phyloP scores from a whole-genome alignment of 2,888 invertebrate genomes.

The Eudasyphora cyanicolor region DNA sequence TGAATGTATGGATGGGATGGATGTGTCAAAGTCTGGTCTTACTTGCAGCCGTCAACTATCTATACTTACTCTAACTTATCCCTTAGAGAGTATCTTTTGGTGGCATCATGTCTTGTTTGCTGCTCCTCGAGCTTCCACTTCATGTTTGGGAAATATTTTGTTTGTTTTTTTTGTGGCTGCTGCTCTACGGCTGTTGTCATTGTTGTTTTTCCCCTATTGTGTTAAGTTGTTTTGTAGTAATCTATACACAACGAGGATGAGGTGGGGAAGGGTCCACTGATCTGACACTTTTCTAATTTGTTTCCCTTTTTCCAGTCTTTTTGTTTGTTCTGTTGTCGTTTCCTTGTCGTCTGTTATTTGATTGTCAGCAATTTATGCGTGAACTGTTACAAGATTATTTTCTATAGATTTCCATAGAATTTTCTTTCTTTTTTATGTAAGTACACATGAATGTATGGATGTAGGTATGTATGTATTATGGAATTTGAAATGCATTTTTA shows the following conservation, averaged over 20 bases:
- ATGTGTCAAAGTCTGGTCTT: too few species aligned
- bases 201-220: slow-evolving; percentile 6
- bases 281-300: slow-evolving; percentile 44
- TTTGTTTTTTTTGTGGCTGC: background rate
- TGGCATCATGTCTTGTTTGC: slow-evolving; percentile 21
- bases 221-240: background rate
- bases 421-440: too few species aligned
- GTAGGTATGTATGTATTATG: too few species aligned
- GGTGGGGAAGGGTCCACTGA: slow-evolving; percentile 18
- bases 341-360: background rate
- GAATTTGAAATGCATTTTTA: too few species aligned
- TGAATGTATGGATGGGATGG: too few species aligned
- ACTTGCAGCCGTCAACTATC: too few species aligned
- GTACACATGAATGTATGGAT: too few species aligned
- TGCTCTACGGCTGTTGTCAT: background rate
- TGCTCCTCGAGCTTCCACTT: background rate
- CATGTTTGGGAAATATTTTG: slow-evolving; percentile 15
- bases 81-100: too few species aligned
- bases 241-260: background rate
- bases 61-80: too few species aligned
- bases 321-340: slow-evolving; percentile 10
- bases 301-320: slow-evolving; percentile 35
- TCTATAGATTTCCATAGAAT: too few species aligned
- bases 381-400: too few species aligned
- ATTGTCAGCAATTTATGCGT: background rate